Conservation (phyloP, 2,113 vertebrate genomes). For the Actenoides lindsayi region DNA sequence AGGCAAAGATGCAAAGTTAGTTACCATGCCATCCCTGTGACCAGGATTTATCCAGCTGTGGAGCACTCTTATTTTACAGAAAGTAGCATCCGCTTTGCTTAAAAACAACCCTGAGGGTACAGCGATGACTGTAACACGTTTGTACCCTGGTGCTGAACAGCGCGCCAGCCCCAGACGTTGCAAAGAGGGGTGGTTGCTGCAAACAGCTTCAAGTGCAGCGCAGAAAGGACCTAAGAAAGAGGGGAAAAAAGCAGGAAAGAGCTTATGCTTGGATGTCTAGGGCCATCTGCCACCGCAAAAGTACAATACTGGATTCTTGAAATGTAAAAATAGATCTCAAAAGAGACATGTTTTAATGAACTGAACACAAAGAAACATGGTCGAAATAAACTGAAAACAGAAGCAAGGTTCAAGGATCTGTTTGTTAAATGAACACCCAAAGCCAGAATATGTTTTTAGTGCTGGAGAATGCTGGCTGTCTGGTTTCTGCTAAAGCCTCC, state of each 20-base stretch:
- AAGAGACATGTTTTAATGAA: conserved; percentile 76
- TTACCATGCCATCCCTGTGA: neutral
- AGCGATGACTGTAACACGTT: neutral
- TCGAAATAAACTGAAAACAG: conserved; percentile 74
- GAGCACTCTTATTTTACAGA: neutral
- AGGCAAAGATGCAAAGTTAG: neutral
- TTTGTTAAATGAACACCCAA: conserved; percentile 78
- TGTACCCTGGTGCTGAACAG: neutral
- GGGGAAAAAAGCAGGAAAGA: conserved; percentile 49
- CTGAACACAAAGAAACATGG: conserved; percentile 71
- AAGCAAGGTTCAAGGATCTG: conserved; percentile 78
- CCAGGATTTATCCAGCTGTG: neutral
- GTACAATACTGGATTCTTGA: conserved; percentile 74
- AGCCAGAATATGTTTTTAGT: conserved; percentile 78
- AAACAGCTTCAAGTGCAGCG: neutral
- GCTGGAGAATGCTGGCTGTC: conserved; percentile 75
- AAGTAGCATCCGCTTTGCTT: neutral
- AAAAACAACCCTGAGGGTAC: neutral
- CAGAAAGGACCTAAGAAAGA: conserved; percentile 42
- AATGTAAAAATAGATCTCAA: conserved; percentile 75
- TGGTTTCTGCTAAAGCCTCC: conserved; percentile 72
- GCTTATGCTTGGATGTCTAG: conserved; percentile 64
- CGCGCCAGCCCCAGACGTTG: neutral
- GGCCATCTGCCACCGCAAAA: conserved; percentile 71
- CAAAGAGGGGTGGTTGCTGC: neutral